phyloP scores from a whole-genome alignment of 2,113 vertebrate genomes.

The Parotia lawesii region DNA sequence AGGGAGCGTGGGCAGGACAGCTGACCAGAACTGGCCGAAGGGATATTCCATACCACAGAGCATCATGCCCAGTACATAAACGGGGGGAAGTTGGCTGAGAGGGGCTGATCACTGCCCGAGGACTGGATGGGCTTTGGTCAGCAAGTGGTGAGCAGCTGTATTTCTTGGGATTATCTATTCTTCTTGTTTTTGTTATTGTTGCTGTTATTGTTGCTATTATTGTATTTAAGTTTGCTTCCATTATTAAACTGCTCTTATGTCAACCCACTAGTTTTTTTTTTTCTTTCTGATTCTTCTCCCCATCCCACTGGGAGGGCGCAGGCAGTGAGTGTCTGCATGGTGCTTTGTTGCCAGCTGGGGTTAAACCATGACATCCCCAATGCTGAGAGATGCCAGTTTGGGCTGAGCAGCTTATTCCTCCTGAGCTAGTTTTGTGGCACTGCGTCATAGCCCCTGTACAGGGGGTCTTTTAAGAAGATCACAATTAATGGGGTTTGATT shows the following conservation, averaged over 20 bases:
- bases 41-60: not conserved
- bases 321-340: not conserved
- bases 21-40: not conserved
- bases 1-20: not conserved
- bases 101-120: not conserved
- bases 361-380: not conserved
- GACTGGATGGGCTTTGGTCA: not conserved
- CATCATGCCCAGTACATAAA: not conserved
- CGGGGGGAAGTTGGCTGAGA: not conserved
- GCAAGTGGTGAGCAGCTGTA: not conserved
- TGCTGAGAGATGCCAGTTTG: not conserved
- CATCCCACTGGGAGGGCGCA: not conserved
- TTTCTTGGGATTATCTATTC: not conserved
- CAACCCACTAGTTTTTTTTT: not conserved
- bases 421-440: not conserved
- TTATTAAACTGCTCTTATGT: not conserved
- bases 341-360: not conserved
- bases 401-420: not conserved
- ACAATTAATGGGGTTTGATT: not conserved
- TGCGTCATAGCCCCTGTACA: not conserved
- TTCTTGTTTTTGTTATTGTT: not conserved
- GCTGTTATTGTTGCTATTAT: not conserved
- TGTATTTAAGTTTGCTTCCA: not conserved
- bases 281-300: not conserved
- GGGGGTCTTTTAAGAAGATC: not conserved